Evolutionary conservation across 2,113 vertebrate species (phyloP).

Genomic region (Syngnathoides biaculeatus): DNA sequence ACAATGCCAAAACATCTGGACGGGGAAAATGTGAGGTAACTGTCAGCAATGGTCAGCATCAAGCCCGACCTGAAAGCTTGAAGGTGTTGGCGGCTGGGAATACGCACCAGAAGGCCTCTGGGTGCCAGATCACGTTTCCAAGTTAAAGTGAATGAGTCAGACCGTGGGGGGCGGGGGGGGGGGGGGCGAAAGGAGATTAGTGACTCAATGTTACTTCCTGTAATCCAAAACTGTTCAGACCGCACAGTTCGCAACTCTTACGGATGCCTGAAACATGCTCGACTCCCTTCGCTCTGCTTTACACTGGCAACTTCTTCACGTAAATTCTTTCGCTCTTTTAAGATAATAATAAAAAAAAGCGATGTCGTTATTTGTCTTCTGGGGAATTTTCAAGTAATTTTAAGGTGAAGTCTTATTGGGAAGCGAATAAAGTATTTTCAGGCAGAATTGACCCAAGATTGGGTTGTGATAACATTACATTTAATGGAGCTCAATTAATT

Average conservation of each 20-base stretch:
- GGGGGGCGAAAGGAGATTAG: constrained; percentile 53
- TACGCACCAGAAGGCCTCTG: constrained; percentile 37
- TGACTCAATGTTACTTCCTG: constrained; percentile 65
- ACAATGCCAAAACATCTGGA: constrained; percentile 14
- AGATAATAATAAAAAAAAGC: background rate
- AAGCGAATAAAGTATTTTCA: background rate
- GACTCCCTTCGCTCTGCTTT: background rate
- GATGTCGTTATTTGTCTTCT: too few relatives aligned
- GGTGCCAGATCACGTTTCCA: constrained; percentile 57
- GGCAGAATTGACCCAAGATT: too few relatives aligned
- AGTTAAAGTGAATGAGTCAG: constrained; percentile 58
- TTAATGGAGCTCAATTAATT: too few relatives aligned
- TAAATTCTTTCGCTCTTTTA: background rate
- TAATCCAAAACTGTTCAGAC: constrained; percentile 56
- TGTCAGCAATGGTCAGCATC: background rate
- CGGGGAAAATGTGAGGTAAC: background rate
- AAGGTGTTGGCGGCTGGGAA: background rate
- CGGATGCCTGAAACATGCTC: background rate
- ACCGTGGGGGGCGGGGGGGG: too few relatives aligned
- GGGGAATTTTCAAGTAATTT: background rate
- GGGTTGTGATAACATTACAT: too few relatives aligned
- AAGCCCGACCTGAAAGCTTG: background rate
- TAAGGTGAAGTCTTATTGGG: background rate
- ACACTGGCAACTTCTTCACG: background rate
- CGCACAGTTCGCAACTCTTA: constrained; percentile 44